Base-by-base conservation (phyloP, 1,140 invertebrate species). In the Sitophilus oryzae region DNA sequence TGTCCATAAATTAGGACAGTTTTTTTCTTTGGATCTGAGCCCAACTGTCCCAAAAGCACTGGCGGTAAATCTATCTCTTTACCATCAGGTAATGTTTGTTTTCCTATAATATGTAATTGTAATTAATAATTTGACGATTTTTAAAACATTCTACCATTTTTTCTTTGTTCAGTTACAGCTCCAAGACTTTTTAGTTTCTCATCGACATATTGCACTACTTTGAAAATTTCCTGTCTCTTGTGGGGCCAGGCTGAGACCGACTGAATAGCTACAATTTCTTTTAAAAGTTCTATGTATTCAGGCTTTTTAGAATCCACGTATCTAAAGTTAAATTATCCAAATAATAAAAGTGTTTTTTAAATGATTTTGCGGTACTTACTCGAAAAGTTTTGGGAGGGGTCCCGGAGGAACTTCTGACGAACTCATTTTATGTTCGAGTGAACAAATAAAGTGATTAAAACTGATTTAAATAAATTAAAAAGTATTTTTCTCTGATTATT, bases 1-100 rank as follows among this genome's bases (percentile, higher is more conserved):
- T 99, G 96, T 0, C 96, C 96, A 76, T 99, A 99, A 42, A 99
- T 79, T 45, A 91, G 82, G 37, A 98, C 80, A 14, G 95, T 99
- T 65, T 93, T 89, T 71, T 95, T 96, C 4, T 81, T 81, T 0
- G 83, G 76, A 71, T 97, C 91, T 59, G 80, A 84, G 53, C 93
- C 94, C 40, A 98, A 76, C 21, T 73, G 75, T 16, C 86, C 94
- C n/a, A 96, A 75, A 16, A 98, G 65, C 8, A 94, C 86, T 22
- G 94, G 93, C 1, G 96, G 96, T 23, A 98, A 72, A 23, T 82
- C 79, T 22, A 96, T 72, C 61, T 80, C 72, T 46, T 73, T 75
- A 6, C 88, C 90, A 74, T 88, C 84, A 14, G 80, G 77, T 21
- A 95, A 69, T 10, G 72, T 84, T 73, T 92, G 85, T 14, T 73